phyloP scores from a whole-genome alignment of 2,888 invertebrate genomes.

The Drosophila subsilvestris region DNA sequence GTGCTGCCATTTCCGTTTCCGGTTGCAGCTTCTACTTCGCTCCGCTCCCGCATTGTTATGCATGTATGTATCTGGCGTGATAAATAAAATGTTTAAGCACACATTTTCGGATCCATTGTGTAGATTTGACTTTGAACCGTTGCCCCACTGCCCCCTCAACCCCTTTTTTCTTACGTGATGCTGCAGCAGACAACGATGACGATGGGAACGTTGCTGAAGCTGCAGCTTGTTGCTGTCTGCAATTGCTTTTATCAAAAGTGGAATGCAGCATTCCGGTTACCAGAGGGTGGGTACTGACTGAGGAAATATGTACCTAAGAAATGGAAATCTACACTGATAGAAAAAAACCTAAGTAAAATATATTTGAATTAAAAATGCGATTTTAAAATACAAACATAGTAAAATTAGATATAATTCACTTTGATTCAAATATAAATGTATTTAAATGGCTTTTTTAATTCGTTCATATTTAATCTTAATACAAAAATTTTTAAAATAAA shows the following conservation, averaged over 20 bases:
- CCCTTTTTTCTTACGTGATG: constrained; percentile 52
- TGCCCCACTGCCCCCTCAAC: constrained; percentile 22
- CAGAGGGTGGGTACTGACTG: not conserved
- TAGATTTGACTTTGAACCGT: constrained; percentile 74
- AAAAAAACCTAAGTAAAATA: no score
- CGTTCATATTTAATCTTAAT: no score
- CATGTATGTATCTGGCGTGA: constrained; percentile 70
- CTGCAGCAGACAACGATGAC: constrained; percentile 36
- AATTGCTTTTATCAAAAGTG: constrained; percentile 48
- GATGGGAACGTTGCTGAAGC: constrained; percentile 28
- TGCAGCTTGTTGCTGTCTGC: constrained; percentile 28
- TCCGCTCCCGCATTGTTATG: constrained; percentile 45
- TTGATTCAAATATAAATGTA: no score
- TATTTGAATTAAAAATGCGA: no score
- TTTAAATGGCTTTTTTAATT: no score
- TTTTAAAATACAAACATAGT: no score
- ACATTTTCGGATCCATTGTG: constrained; percentile 72
- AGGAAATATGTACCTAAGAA: not conserved
- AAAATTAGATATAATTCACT: no score
- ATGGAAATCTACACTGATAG: no score
- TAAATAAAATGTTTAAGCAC: constrained; percentile 79
- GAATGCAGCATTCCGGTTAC: constrained; percentile 7
- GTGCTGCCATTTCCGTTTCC: constrained; percentile 37
- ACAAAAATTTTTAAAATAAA: no score
- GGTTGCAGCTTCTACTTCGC: constrained; percentile 1